These are phyloP conservation scores for Megastigmus dorsalis DNA, from an alignment of 2,888 invertebrate genomes.

Conservation along the genomic window DNA sequence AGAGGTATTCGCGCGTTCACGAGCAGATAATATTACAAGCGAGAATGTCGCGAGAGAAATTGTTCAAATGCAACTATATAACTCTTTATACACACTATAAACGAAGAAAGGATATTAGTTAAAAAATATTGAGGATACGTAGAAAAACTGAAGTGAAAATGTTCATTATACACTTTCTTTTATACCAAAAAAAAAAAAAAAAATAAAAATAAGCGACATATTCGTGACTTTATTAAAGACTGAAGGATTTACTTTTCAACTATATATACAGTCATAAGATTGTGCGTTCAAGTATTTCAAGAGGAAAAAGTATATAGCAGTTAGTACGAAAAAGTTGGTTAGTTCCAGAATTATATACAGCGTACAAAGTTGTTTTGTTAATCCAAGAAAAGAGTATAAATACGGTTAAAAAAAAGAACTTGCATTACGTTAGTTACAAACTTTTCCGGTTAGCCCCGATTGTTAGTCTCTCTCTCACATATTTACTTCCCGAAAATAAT, in stretches of 20 bases:
- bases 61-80: not conserved
- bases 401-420: slow-evolving; percentile 10
- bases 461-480: slow-evolving; percentile 49
- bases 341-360: slow-evolving; percentile 3
- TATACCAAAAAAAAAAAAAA: not conserved
- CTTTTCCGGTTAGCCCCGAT: slow-evolving; percentile 43
- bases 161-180: not conserved
- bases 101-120: not conserved
- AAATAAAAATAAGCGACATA: not conserved
- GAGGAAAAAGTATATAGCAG: slow-evolving; percentile 18
- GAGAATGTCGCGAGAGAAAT: not conserved
- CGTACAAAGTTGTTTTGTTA: slow-evolving; percentile 18
- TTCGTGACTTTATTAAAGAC: slow-evolving; percentile 16
- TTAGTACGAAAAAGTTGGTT: slow-evolving; percentile 25
- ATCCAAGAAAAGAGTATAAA: not conserved
- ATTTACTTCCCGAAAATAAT: slow-evolving; percentile 50
- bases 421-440: slow-evolving; percentile 21
- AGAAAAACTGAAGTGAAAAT: slow-evolving; percentile 23
- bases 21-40: not conserved
- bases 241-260: not conserved
- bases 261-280: not conserved
- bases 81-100: not conserved
- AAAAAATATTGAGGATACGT: slow-evolving; percentile 3
- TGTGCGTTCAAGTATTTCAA: slow-evolving; percentile 13
- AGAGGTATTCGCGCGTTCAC: slow-evolving; percentile 4